Conservation (phyloP, 2,113 vertebrate species). For the human (Homo sapiens) region DNA sequence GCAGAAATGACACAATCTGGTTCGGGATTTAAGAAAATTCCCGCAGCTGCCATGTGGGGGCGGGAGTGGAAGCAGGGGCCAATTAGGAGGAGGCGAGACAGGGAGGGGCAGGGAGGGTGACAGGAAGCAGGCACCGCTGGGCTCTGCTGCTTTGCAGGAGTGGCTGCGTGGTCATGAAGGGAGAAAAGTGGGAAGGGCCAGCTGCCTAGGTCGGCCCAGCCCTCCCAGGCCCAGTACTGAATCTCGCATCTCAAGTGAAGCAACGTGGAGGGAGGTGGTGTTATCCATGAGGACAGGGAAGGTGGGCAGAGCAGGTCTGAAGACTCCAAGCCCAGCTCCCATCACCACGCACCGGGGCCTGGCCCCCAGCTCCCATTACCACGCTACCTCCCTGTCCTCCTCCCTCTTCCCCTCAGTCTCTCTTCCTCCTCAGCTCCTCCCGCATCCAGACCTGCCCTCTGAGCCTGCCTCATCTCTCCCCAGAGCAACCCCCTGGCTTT, state of each 20-base stretch:
- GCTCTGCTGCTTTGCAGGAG: background rate
- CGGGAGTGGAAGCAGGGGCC: background rate
- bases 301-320: background rate
- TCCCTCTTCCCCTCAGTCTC: background rate
- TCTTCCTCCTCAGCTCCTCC: background rate
- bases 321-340: background rate
- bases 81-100: background rate
- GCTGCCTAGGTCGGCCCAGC: fast-evolving
- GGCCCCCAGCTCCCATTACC: too few relatives aligned
- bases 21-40: background rate
- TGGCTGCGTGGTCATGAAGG: fast-evolving
- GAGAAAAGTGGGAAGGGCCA: fast-evolving
- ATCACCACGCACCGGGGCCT: too few relatives aligned
- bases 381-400: background rate
- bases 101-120: too few relatives aligned
- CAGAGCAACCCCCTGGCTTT: background rate
- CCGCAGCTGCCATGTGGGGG: fast-evolving
- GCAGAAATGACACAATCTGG: background rate
- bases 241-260: background rate
- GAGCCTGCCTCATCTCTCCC: background rate
- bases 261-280: background rate
- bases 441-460: background rate
- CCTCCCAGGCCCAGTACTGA: background rate
- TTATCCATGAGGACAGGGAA: fast-evolving
- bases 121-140: fast-evolving